Base-by-base conservation (phyloP, 2,888 invertebrate species). In the Automeris io region DNA sequence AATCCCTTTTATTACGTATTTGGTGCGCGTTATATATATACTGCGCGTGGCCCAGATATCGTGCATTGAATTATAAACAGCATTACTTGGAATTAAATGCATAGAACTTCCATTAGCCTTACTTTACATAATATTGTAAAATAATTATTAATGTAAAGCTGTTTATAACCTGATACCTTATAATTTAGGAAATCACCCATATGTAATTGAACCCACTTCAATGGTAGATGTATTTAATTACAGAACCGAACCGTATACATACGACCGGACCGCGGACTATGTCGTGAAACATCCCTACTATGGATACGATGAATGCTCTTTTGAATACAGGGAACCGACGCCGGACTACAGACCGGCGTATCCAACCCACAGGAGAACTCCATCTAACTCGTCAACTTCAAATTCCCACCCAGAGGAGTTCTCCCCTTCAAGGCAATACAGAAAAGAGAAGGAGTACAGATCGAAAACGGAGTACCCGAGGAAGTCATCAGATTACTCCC, bases 291-390 rank as follows among this genome's bases (percentile, higher is more conserved):
- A 82, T 13, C 81, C 82, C 0, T 78, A 73, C 46, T 76, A 68
- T 42, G 79, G 75, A 0, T 81, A 82, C 61, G 85, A 85, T 32
- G 82, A 85, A 26, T 72, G 74, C 47, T 68, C 76, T 0, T 80
- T 70, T 51, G 83, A 83, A 2, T 81, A 70, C 37, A 54, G 80
- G 5, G 83, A 83, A 33, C 70, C 81, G 0, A 58, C 79, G 0
- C 70, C 78, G 0, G 83, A 83, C 13, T 82, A 76, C 45, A 43
- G 79, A 38, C 74, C 71, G 1, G 43, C 69, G 5, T 88, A 81
- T 53, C 70, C 78, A 22, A 73, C 88, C 0, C 96, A 95, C 70
- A 89, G 92, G 51, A 88, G 95, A 40, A 94, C 94, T 0, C 91
- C 93, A 0, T 94, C 95, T 0, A 93, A 93, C 59, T 91, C 94